Base-by-base conservation (phyloP, 1,140 invertebrate genomes). In the Hermetia illucens region DNA sequence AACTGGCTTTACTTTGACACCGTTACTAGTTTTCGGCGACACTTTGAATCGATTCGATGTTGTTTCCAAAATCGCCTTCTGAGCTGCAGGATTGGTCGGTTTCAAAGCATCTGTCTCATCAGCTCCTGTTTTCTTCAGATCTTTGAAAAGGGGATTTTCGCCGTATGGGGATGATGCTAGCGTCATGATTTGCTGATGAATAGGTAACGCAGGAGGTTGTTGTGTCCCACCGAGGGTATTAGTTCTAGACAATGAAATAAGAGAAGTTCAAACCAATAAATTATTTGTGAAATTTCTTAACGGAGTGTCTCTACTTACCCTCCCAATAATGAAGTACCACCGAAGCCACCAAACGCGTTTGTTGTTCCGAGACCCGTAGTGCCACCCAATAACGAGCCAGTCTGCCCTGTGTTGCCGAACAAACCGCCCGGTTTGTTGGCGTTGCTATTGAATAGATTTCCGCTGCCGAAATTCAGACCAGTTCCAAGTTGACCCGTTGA, bases 141-240 rank as follows among this genome's bases (percentile, higher is more conserved):
- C 80, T 53, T 80, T 78, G 40, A 85, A 72, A 6, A 85, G 63
- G 5, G 79, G 75, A 29, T 76, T 79, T 55, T 83, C 79, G n/a
- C 82, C 82, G 48, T 80, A 87, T 3, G 82, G 82, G 6, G 77
- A 75, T 2, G 73, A 72, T 4, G 77, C 71, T 6, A 83, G 62
- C 6, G 76, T 69, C 31, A 78, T 53, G 34, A 82, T 72, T 53
- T 79, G 79, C 45, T 80, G 75, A 53, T 74, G 72, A 5, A 75
- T 65, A 10, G 56, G 66, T 44, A 65, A 61, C n/a, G 48, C 47
- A n/a, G 51, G 52, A 36, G 48, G 58, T 35, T 64, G 65, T 34
- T 57, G 55, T 16, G 36, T 25, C 37, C 50, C 24, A 3, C 39
- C 41, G 4, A 55, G 6, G 1, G 42, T 30, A 5, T 39, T 45